Percentiles rank a stretch among this genome's conserved stretches.
Conservation (phyloP, 1,140 invertebrate species). For the Portunus trituberculatus region DNA sequence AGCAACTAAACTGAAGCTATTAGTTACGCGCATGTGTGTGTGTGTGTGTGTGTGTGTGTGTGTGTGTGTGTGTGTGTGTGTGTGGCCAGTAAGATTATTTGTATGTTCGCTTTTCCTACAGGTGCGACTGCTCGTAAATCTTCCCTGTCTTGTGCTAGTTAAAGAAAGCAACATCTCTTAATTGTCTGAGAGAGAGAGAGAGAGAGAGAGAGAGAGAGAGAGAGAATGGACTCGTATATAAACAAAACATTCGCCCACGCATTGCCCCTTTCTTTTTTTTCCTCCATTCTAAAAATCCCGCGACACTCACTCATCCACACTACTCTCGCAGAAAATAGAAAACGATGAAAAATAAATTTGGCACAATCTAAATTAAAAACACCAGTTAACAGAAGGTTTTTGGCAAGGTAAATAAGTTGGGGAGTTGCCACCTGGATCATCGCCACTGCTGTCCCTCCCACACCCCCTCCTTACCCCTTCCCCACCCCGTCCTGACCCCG, state of each 20-base stretch:
- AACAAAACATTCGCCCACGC: background rate
- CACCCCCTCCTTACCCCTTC: background rate
- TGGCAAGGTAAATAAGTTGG: background rate
- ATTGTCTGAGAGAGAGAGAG: no score
- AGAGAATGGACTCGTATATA: no score
- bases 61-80: no score
- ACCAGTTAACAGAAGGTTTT: background rate
- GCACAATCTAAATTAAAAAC: background rate
- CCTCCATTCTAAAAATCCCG: background rate
- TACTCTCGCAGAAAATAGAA: background rate
- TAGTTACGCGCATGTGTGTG: no score
- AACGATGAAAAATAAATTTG: background rate
- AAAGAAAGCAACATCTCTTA: no score
- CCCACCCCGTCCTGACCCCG: background rate
- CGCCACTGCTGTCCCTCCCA: background rate
- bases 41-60: no score
- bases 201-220: no score
- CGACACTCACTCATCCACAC: background rate
- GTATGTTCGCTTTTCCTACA: no score
- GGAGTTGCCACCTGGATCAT: background rate
- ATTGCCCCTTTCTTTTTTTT: background rate
- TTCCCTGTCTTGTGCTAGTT: no score
- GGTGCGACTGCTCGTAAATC: no score
- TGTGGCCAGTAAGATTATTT: no score
- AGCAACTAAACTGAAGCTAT: no score